Conservation (phyloP, 2,888 invertebrate genomes). For the Amiota mariae region DNA sequence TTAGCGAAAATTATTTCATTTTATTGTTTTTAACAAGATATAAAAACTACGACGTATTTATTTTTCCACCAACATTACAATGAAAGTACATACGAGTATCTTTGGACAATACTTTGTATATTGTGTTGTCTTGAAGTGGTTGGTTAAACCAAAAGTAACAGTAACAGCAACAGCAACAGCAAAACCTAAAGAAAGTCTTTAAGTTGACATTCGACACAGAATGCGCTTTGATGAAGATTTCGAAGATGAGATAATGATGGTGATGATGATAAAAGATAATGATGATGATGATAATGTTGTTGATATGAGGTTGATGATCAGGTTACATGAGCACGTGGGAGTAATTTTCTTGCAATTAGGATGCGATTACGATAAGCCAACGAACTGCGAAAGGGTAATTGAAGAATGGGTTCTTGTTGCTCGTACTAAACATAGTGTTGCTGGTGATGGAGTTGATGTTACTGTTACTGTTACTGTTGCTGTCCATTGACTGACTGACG, state of each 20-base stretch:
- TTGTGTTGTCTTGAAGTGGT: no score
- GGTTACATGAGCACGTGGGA: slow-evolving; percentile 73
- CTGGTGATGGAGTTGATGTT: not conserved
- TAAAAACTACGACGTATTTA: no score
- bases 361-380: slow-evolving; percentile 71
- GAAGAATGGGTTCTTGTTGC: slow-evolving; percentile 62
- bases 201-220: not conserved
- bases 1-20: no score
- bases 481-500: not conserved
- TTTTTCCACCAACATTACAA: no score
- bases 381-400: slow-evolving; percentile 71
- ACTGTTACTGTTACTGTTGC: not conserved
- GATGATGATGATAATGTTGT: not conserved
- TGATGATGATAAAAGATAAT: not conserved
- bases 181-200: no score
- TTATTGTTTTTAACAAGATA: no score
- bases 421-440: slow-evolving; percentile 4
- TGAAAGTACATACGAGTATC: no score
- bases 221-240: slow-evolving; percentile 11
- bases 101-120: no score
- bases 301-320: slow-evolving; percentile 63
- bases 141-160: no score
- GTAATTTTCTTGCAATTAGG: slow-evolving; percentile 74
- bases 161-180: no score
- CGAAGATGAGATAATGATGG: no score